Evolutionary conservation across 2,113 vertebrate genomes (phyloP), one percentile per base, ranked within the genome.

Genomic region (Lipophrys pholis): DNA sequence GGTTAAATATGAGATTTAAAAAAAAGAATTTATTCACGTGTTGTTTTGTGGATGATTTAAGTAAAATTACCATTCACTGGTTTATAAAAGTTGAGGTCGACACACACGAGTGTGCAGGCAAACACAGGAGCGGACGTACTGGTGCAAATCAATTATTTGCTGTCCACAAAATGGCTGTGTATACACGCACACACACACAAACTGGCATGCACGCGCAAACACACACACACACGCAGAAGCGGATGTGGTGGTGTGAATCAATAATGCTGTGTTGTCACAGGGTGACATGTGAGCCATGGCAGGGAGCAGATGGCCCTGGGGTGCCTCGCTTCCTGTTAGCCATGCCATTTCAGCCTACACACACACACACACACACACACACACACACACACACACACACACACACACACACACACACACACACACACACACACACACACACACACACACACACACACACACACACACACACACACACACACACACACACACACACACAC

Each of bases 221-320:
- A 45, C 54, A 36, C 51, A 48, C 15, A 9, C 78, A 79, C 73
- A 88, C 86, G 87, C 82, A 88, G 72, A 90, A 91, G 89, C 89
- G 89, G 92, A 92, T 91, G 88, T 88, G 82, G 84, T 80, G 21
- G 91, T 90, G 92, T 90, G 89, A 93, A 92, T 93, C 90, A 93
- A 91, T 93, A 91, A 91, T 87, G 85, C 88, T 81, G 84, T 92
- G 86, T 93, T 92, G 93, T 93, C 76, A 94, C 93, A 92, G 89
- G 88, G 92, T 92, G 92, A 95, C 94, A 94, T 94, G 92, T 92
- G 93, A 94, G 88, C 95, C 91, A 77, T 94, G 94, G 92, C 92
- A 93, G 94, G 90, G 91, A 83, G 93, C 95, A 91, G 91, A 92
- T 91, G 88, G 89, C 92, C 90, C 82, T 74, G 17, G 89, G 88